Percentiles rank a stretch among this genome's conserved stretches.
Evolutionary conservation across 2,888 invertebrate genomes (phyloP).

Genomic region (Pinctada fucata): DNA sequence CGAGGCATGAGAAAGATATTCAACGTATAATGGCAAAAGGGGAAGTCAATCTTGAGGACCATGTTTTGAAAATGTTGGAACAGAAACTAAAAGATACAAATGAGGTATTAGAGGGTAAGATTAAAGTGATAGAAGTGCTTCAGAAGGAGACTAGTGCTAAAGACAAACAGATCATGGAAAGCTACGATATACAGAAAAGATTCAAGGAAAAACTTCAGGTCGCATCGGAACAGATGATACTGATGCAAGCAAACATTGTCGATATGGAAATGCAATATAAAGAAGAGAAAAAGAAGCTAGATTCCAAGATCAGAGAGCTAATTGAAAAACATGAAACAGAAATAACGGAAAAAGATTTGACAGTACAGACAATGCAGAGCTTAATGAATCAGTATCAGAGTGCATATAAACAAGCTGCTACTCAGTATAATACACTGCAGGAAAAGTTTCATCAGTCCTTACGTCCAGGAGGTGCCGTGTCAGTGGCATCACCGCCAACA

Average conservation of each 20-base stretch:
- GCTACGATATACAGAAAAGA: constrained; percentile 80
- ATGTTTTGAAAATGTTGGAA: constrained; percentile 70
- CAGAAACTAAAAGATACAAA: constrained; percentile 71
- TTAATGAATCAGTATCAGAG: constrained; percentile 63
- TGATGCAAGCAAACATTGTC: constrained; percentile 88
- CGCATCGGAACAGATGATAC: constrained; percentile 87
- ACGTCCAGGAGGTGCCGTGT: constrained; percentile 47
- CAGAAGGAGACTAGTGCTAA: constrained; percentile 67
- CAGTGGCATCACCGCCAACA: constrained; percentile 16
- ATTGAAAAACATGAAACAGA: constrained; percentile 69
- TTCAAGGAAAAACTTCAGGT: constrained; percentile 86
- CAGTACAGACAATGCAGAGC: constrained; percentile 72
- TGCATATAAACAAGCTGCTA: constrained; percentile 67
- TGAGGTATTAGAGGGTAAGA: constrained; percentile 70
- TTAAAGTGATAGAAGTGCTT: constrained; percentile 69
- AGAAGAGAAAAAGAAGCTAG: constrained; percentile 80
- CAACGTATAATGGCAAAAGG: constrained; percentile 68
- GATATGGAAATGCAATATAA: constrained; percentile 85
- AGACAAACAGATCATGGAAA: constrained; percentile 64
- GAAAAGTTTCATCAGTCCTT: constrained; percentile 69
- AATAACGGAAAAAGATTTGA: constrained; percentile 78
- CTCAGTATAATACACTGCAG: constrained; percentile 68
- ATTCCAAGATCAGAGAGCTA: constrained; percentile 78
- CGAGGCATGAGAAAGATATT: constrained; percentile 69
- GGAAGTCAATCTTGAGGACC: constrained; percentile 68